Conservation (phyloP, 1,140 invertebrate species). For the Wiebesia pumilae region DNA sequence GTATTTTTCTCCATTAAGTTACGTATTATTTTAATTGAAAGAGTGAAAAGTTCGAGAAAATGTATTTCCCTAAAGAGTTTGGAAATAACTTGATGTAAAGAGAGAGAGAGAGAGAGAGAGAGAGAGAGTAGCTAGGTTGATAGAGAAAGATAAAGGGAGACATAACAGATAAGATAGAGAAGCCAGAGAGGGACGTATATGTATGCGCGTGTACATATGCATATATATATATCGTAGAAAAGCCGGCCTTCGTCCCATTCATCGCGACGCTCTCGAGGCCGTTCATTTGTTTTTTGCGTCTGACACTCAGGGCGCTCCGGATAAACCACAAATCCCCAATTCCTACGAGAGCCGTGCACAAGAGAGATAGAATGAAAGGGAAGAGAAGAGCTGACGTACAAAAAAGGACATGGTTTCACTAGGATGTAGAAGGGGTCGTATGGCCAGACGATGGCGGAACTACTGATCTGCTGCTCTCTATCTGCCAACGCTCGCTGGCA, state of each 20-base stretch:
- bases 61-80: not conserved
- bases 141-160: conserved; percentile 24
- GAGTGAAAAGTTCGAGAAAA: not conserved
- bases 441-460: conserved; percentile 5
- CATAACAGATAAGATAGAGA: conserved; percentile 41
- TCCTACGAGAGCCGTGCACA: conserved; percentile 17
- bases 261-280: conserved; percentile 24
- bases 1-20: not conserved
- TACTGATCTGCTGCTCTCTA: not conserved
- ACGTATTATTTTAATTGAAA: not conserved
- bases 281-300: conserved; percentile 47
- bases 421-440: not conserved
- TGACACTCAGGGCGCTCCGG: conserved; percentile 24
- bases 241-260: conserved; percentile 51
- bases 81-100: not conserved
- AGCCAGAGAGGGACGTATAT: not conserved
- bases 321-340: conserved; percentile 47
- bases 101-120: not conserved
- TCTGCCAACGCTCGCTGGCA: not conserved
- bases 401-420: not conserved
- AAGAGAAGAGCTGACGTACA: not conserved
- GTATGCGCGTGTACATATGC: too few species aligned
- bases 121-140: conserved; percentile 42
- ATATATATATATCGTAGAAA: conserved; percentile 53
- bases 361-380: not conserved